phyloP scores from a whole-genome alignment of 2,113 vertebrate species.

The Spheniscus mendiculus region DNA sequence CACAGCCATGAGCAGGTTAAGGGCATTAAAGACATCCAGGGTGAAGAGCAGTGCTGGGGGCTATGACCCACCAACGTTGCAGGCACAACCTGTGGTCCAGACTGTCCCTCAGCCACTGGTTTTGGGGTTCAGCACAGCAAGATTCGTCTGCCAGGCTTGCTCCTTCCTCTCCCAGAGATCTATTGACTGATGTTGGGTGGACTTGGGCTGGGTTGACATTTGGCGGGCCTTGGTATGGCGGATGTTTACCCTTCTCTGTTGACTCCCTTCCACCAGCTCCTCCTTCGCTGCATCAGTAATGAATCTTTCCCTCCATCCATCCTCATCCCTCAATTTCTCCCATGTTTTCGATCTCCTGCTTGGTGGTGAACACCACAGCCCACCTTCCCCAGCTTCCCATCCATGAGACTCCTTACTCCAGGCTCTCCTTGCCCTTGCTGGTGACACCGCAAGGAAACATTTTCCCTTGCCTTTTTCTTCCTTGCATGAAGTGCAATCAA shows the following conservation, averaged over 20 bases:
- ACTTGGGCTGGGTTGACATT: background rate
- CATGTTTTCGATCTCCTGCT: background rate
- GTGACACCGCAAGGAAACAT: background rate
- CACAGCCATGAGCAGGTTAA: fast-evolving
- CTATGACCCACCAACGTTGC: fast-evolving
- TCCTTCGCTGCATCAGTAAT: background rate
- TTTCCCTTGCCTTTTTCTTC: background rate
- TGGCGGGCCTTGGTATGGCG: background rate
- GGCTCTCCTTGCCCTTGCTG: background rate
- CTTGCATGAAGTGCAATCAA: background rate
- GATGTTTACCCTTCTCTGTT: background rate
- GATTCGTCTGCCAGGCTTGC: background rate
- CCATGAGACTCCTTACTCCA: background rate
- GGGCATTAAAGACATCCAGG: fast-evolving
- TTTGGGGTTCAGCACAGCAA: background rate
- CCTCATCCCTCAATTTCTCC: background rate
- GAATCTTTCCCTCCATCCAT: background rate
- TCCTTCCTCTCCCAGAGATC: background rate
- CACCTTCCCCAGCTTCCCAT: background rate
- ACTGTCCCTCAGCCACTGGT: background rate
- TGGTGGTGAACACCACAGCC: background rate
- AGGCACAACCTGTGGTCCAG: background rate
- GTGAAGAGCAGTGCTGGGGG: background rate
- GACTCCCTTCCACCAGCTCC: background rate
- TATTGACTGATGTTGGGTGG: background rate